Evolutionary conservation across 1,140 invertebrate species (phyloP).

Genomic region (Saxidomus purpurata): DNA sequence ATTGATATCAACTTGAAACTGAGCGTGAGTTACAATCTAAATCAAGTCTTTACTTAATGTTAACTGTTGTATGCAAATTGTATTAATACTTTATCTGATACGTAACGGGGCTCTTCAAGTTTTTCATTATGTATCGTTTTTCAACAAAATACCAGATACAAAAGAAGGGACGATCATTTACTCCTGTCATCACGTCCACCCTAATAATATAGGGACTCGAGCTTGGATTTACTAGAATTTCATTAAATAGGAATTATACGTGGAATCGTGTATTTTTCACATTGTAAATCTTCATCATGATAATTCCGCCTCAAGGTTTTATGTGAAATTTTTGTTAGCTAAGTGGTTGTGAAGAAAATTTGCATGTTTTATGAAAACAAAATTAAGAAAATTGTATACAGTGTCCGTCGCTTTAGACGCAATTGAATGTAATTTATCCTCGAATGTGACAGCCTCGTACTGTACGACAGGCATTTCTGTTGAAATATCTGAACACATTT

Average conservation of each 20-base stretch:
- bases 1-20: too few relatives aligned
- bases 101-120: background rate
- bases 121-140: background rate
- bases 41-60: too few relatives aligned
- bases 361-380: slow-evolving; percentile 47
- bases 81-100: background rate
- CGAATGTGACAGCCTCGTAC: background rate
- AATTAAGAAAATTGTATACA: slow-evolving; percentile 19
- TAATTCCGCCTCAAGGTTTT: slow-evolving; percentile 7
- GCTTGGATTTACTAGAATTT: slow-evolving; percentile 28
- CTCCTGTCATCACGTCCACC: background rate
- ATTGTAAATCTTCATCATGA: slow-evolving; percentile 32
- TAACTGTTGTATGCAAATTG: too few relatives aligned
- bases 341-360: slow-evolving; percentile 43
- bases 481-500: too few relatives aligned
- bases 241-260: slow-evolving; percentile 38
- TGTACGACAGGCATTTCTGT: background rate
- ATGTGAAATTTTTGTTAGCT: background rate
- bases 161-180: background rate
- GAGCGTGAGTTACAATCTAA: too few relatives aligned
- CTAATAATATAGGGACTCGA: background rate
- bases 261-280: slow-evolving; percentile 2
- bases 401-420: background rate
- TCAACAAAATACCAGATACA: background rate
- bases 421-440: slow-evolving; percentile 12